Evolutionary conservation across 2,888 invertebrate species (phyloP).

Genomic region (Melolontha melolontha): DNA sequence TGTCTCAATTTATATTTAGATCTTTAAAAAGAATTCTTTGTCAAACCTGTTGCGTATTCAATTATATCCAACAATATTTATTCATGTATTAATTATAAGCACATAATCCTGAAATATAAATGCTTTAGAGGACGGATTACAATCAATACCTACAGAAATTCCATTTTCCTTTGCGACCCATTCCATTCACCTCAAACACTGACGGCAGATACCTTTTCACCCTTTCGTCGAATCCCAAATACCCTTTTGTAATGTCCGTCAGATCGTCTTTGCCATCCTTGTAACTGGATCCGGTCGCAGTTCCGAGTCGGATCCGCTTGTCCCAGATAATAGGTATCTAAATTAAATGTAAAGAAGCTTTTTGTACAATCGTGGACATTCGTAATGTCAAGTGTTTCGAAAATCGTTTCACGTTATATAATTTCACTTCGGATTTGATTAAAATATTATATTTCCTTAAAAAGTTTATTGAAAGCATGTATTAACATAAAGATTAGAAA

Average conservation of each 20-base stretch:
- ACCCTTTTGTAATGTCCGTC: constrained; percentile 32
- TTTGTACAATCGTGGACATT: neutral
- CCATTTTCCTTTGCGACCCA: constrained; percentile 3
- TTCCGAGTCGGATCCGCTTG: constrained; percentile 22
- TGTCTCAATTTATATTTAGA: too few relatives aligned
- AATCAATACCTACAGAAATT: constrained; percentile 17
- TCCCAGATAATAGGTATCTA: constrained; percentile 31
- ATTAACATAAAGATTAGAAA: too few relatives aligned
- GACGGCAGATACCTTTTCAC: constrained; percentile 16
- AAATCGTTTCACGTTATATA: too few relatives aligned
- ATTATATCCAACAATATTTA: too few relatives aligned
- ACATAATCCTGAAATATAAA: too few relatives aligned
- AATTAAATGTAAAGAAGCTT: constrained; percentile 38
- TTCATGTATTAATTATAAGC: too few relatives aligned
- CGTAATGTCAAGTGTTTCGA: too few relatives aligned
- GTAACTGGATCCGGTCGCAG: constrained; percentile 31
- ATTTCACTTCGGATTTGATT: too few relatives aligned
- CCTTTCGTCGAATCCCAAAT: constrained; percentile 33
- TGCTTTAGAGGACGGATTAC: constrained; percentile 1
- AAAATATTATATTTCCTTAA: too few relatives aligned
- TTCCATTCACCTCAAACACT: constrained; percentile 19
- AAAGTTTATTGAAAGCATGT: too few relatives aligned
- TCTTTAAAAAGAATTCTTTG: too few relatives aligned
- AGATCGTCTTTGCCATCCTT: constrained; percentile 32
- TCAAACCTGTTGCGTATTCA: too few relatives aligned